These are phyloP conservation scores for Caerostris darwini DNA, from an alignment of 1,140 invertebrate genomes.

Conservation along the genomic window DNA sequence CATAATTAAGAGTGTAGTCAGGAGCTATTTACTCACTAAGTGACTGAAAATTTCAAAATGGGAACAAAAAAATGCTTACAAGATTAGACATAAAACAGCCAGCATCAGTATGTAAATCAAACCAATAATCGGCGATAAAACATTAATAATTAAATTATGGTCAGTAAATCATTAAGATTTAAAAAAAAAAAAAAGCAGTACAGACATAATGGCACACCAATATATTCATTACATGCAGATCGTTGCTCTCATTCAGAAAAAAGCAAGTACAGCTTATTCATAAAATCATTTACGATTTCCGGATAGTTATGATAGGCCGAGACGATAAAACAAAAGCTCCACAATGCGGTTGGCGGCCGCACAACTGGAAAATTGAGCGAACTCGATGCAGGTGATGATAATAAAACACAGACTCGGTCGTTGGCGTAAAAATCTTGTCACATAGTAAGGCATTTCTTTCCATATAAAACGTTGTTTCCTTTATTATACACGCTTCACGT, in stretches of 20 bases:
- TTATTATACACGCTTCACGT: conserved; percentile 28
- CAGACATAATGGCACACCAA: too few species aligned
- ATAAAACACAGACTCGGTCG: neutral
- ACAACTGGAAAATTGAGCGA: neutral
- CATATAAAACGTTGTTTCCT: conserved; percentile 17
- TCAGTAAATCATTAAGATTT: too few species aligned
- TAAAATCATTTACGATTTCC: neutral
- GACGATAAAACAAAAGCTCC: neutral
- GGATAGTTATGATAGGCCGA: neutral
- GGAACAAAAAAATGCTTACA: too few species aligned
- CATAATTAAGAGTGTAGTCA: neutral
- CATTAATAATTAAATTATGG: too few species aligned
- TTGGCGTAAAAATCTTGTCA: conserved; percentile 4
- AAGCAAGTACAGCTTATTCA: neutral
- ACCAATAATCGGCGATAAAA: too few species aligned
- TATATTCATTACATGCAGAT: neutral
- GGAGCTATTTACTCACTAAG: neutral
- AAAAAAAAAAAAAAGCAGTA: too few species aligned
- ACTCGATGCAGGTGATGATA: conserved; percentile 8
- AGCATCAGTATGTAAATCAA: too few species aligned
- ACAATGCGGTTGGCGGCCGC: neutral
- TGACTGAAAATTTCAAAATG: too few species aligned
- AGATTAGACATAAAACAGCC: too few species aligned
- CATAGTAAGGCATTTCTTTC: neutral
- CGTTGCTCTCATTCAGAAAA: neutral